Evolutionary conservation across 2,888 invertebrate species (phyloP), one percentile per base, ranked within the genome.

Genomic region (Athalia cordata): DNA sequence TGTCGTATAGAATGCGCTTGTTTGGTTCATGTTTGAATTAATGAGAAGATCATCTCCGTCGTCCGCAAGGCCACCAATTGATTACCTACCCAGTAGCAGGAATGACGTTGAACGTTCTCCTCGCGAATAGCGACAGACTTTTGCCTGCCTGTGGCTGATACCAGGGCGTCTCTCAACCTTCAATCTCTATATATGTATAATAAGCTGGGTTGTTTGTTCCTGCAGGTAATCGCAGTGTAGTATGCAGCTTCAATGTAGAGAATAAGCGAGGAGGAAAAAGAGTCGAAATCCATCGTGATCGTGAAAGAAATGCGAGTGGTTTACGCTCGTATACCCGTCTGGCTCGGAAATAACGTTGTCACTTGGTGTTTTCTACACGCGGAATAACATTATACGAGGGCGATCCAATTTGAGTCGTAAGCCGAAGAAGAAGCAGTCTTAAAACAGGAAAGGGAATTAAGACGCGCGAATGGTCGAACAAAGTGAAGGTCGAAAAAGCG

Each of bases 351-450:
- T 72, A 52, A 72, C 72, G 72, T 72, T 72, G 72, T 59, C 57
- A 59, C 72, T 72, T 59, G 72, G 57, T 57, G 57, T 72, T 72
- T 72, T 72, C 72, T 72, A 72, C 57, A 72, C 72, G 59, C 57
- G 57, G 47, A 72, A 72, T 72, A 72, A 72, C 72, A 57, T 72
- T 72, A 72, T 59, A 72, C 72, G 47, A 47, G 29, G 45, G 59
- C 15, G 45, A 72, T 59, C 72, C 72, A 72, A 72, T 72, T 72
- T 59, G 72, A 72, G 72, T 72, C 57, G 72, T 72, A 72, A 72
- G 72, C 72, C 59, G 72, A 9, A 8, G 57, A 59, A 72, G 72
- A 59, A 59, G 59, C 59, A 45, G 72, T 15, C 59, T 59, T 59
- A 57, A 72, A 72, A 59, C 72, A 59, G 47, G 8, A 52, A 13